phyloP scores from a whole-genome alignment of 64 coral and sea anemone species.

The Orbicella faveolata region DNA sequence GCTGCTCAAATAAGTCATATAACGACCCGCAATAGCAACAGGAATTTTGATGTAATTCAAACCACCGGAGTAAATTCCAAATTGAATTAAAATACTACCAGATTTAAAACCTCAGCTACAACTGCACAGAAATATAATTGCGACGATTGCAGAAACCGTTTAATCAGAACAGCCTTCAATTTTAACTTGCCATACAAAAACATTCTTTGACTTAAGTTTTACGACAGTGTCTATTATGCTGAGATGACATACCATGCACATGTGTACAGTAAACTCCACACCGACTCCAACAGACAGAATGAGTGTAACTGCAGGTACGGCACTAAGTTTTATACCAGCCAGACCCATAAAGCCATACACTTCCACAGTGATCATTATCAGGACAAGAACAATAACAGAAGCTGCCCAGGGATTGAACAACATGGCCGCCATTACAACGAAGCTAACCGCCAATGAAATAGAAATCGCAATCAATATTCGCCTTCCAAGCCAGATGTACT shows the following conservation, averaged over 20 bases:
- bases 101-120: too few species aligned
- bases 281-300: conserved; percentile 95
- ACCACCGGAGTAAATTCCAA: too few species aligned
- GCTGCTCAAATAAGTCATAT: too few species aligned
- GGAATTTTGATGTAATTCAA: too few species aligned
- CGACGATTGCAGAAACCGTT: too few species aligned
- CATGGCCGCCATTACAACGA: conserved; percentile 67
- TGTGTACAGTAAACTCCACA: conserved; percentile 98
- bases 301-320: conserved; percentile 93
- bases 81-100: too few species aligned
- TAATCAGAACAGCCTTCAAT: too few species aligned
- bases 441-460: conserved; percentile 71
- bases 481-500: conserved; percentile 83
- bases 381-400: conserved; percentile 49
- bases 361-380: conserved; percentile 85
- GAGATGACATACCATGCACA: conserved; percentile 74
- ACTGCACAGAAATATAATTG: too few species aligned
- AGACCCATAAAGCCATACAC: conserved; percentile 97
- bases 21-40: too few species aligned
- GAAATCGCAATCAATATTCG: conserved; percentile 72
- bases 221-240: too few species aligned
- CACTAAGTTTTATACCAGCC: conserved; percentile 90
- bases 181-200: too few species aligned
- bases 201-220: too few species aligned
- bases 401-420: conserved; percentile 86